phyloP scores from a whole-genome alignment of 2,797 vertebrate genomes.

The Otolemur crassicaudatus region DNA sequence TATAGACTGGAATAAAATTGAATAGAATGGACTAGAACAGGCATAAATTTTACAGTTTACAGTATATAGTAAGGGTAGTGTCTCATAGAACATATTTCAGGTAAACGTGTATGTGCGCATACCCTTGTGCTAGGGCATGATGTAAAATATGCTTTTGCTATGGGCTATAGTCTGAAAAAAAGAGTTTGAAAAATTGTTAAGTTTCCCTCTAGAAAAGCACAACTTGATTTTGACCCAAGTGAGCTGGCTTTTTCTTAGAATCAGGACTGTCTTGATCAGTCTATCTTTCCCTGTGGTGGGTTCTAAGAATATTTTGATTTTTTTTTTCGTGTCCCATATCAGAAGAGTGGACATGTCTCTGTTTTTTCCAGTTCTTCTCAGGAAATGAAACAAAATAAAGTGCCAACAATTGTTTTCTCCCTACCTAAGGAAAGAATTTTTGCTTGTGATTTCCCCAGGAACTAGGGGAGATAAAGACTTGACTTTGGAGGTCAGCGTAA shows the following conservation, averaged over 20 bases:
- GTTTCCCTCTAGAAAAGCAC: not conserved
- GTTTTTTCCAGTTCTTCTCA: constrained; percentile 52
- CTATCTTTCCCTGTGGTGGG: not conserved
- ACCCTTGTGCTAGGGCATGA: not conserved
- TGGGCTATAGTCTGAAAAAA: not conserved
- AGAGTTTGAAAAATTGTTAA: constrained; percentile 16
- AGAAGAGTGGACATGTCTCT: not conserved
- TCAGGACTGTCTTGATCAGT: not conserved
- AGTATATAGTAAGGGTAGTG: not conserved
- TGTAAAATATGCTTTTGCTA: not conserved
- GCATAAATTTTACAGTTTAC: not conserved
- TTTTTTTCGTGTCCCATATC: not conserved
- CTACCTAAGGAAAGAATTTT: not conserved
- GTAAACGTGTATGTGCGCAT: not conserved
- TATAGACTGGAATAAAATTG: not conserved
- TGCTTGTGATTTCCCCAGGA: not conserved
- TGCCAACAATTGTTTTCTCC: constrained; percentile 44
- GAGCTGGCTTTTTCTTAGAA: not conserved
- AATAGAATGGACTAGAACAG: not conserved
- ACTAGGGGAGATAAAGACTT: not conserved
- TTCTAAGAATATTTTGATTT: constrained; percentile 37
- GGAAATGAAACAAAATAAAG: constrained; percentile 57
- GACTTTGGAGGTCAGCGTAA: not conserved
- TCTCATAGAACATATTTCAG: constrained; percentile 17
- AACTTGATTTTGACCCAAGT: constrained; percentile 11